These are phyloP conservation scores for Actinopyga echinites DNA, from an alignment of 53 echinoderm and acorn worm species.

Conservation along the genomic window DNA sequence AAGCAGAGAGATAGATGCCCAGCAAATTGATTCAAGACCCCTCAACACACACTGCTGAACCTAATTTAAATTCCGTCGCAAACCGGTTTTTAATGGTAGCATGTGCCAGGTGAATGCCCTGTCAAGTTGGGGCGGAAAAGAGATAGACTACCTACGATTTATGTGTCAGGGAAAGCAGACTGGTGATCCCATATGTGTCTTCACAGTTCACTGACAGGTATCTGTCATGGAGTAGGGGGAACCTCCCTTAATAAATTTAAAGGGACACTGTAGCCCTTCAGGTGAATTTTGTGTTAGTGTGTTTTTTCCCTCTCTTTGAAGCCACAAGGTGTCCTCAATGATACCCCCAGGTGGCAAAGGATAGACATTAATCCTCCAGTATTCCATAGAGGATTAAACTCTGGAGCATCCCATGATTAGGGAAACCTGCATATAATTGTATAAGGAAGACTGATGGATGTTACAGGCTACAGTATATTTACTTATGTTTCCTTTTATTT, in stretches of 20 bases:
- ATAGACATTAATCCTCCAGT: too few relatives aligned
- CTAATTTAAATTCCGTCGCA: conserved; percentile 43
- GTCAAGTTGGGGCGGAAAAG: background rate
- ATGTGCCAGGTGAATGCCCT: conserved; percentile 33
- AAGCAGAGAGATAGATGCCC: background rate
- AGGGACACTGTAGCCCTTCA: background rate
- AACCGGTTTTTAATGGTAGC: conserved; percentile 1
- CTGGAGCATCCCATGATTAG: too few relatives aligned
- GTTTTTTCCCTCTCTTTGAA: too few relatives aligned
- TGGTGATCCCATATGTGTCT: conserved; percentile 27
- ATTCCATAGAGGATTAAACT: too few relatives aligned
- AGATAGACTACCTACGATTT: background rate
- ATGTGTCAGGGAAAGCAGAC: background rate
- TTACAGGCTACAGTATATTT: too few relatives aligned
- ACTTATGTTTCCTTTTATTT: too few relatives aligned
- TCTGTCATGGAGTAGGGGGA: background rate
- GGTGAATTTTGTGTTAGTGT: too few relatives aligned
- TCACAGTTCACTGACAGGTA: conserved; percentile 25
- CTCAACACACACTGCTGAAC: conserved; percentile 19
- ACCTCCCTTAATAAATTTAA: conserved; percentile 4
- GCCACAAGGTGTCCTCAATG: too few relatives aligned
- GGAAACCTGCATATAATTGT: too few relatives aligned
- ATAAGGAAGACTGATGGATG: too few relatives aligned
- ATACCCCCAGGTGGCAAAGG: too few relatives aligned
- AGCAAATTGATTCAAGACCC: conserved; percentile 24